These are phyloP conservation scores for Periophthalmodon schlosseri DNA, from an alignment of 2,113 vertebrate species.

Conservation along the genomic window DNA sequence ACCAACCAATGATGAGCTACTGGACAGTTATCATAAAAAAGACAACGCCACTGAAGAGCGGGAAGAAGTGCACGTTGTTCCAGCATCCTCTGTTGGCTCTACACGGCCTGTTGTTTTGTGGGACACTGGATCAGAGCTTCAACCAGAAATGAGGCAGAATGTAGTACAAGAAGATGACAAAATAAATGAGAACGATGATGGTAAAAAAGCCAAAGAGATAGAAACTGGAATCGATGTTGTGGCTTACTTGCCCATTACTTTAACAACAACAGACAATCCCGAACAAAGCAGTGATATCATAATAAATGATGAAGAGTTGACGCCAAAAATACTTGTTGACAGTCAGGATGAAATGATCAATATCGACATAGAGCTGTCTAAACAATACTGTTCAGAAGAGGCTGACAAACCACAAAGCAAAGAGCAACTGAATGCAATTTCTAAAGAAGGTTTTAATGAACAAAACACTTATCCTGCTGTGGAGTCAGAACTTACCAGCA, in stretches of 20 bases:
- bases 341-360: background rate
- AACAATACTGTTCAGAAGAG: conserved; percentile 1
- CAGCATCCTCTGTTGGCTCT: background rate
- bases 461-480: background rate
- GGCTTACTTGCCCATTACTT: background rate
- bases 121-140: conserved; percentile 12
- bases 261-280: conserved; percentile 4
- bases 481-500: background rate
- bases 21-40: background rate
- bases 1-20: conserved; percentile 5
- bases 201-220: background rate
- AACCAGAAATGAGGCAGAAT: background rate
- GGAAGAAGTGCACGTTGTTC: background rate
- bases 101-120: conserved; percentile 17
- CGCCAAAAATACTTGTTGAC: background rate
- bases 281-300: background rate
- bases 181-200: conserved; percentile 8
- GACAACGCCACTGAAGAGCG: background rate
- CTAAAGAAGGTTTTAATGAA: background rate
- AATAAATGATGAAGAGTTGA: background rate
- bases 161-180: background rate
- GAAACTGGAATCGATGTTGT: conserved; percentile 12
- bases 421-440: background rate
- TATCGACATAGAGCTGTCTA: background rate
- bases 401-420: conserved; percentile 4